Evolutionary conservation across 1,140 invertebrate species (phyloP).

Genomic region (Drosophila bocki): DNA sequence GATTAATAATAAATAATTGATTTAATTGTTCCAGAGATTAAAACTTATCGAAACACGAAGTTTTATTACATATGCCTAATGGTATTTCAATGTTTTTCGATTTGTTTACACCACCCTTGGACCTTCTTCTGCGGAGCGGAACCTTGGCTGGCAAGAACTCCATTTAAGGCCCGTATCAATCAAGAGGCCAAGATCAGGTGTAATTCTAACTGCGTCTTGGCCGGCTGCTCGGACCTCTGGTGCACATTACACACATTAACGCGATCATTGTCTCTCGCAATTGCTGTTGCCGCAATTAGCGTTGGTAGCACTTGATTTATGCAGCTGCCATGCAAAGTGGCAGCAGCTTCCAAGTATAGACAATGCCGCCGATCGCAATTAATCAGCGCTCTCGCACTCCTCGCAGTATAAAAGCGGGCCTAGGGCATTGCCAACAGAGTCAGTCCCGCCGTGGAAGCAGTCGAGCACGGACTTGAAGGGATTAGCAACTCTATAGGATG

Average conservation of each 20-base stretch:
- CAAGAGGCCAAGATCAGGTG: conserved; percentile 47
- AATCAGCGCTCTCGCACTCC: conserved; percentile 39
- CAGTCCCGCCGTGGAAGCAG: conserved; percentile 46
- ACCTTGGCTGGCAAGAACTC: conserved; percentile 15
- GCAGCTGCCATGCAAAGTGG: conserved; percentile 55
- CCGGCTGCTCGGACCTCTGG: conserved; percentile 16
- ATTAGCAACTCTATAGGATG: conserved; percentile 42
- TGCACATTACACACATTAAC: conserved; percentile 49
- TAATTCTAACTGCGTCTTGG: conserved; percentile 57
- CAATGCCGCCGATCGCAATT: conserved; percentile 54
- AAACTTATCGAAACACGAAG: neutral
- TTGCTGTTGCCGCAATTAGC: conserved; percentile 67
- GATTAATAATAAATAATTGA: conserved; percentile 1
- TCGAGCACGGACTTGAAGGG: conserved; percentile 46
- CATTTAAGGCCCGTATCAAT: conserved; percentile 15
- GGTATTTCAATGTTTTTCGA: neutral
- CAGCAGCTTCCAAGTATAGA: conserved; percentile 73
- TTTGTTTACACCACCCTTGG: neutral
- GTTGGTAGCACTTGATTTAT: conserved; percentile 72
- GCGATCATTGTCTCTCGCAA: conserved; percentile 50
- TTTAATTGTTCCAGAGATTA: neutral
- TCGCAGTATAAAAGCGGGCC: conserved; percentile 58
- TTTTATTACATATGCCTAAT: neutral
- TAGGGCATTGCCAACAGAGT: conserved; percentile 54
- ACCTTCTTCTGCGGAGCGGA: neutral